Conservation (phyloP, 30 jellyfish, hydroid and myxozoan species). For the Hydractinia echinata region DNA sequence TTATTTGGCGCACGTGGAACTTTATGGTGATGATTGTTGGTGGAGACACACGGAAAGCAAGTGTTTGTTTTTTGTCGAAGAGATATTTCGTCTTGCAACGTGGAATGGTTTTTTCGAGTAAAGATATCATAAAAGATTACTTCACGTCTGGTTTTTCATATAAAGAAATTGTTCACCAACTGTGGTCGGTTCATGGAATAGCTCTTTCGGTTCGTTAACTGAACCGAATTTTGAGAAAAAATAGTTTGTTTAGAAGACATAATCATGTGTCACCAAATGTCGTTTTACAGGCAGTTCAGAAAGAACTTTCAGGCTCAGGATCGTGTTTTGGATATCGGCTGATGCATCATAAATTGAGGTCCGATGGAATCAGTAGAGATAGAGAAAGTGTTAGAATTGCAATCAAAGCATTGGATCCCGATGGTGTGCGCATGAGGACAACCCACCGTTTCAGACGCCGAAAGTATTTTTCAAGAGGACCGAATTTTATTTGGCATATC, state of each 20-base stretch:
- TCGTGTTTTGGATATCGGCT: conserved; percentile 26
- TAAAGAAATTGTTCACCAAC: conserved; percentile 6
- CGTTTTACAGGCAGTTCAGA: neutral
- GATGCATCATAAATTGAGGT: conserved; percentile 31
- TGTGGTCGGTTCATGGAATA: conserved; percentile 1
- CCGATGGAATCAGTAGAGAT: conserved; percentile 27
- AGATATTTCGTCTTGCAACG: too few species aligned
- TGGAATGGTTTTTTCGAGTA: too few species aligned
- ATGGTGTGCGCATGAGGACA: conserved; percentile 34
- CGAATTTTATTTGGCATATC: conserved; percentile 45
- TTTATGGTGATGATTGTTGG: too few species aligned
- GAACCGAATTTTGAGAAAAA: neutral
- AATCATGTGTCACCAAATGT: neutral
- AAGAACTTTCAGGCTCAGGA: neutral
- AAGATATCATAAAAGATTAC: conserved; percentile 6
- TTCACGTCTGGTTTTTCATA: neutral
- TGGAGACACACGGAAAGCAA: too few species aligned
- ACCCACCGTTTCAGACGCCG: conserved; percentile 32
- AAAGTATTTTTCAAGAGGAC: conserved; percentile 20
- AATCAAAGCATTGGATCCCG: conserved; percentile 34
- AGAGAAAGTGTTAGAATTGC: conserved; percentile 33
- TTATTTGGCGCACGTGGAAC: too few species aligned
- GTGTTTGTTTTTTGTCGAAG: too few species aligned
- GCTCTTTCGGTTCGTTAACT: neutral
- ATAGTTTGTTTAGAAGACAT: neutral